phyloP scores from a whole-genome alignment of 2,888 invertebrate genomes.

The Epinotia brunnichana region DNA sequence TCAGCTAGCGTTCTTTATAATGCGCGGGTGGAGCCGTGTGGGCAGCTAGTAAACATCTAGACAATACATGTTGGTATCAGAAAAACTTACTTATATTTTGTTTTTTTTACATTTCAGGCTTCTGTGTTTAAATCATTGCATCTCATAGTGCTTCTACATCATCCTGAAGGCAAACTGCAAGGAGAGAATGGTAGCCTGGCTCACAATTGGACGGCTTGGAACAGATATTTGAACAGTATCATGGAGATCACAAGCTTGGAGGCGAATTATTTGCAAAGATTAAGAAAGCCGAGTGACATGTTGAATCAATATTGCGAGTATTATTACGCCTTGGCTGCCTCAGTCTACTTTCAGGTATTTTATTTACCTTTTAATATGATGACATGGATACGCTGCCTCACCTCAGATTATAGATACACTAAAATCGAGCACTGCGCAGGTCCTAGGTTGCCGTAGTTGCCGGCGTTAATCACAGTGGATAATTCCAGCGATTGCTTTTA shows the following conservation, averaged over 20 bases:
- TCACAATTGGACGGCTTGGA: conserved; percentile 69
- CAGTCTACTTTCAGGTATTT: conserved; percentile 71
- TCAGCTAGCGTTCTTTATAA: too few relatives aligned
- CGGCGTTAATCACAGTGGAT: too few relatives aligned
- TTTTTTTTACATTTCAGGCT: conserved; percentile 57
- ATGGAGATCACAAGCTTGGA: conserved; percentile 72
- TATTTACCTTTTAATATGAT: neutral
- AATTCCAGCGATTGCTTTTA: too few relatives aligned
- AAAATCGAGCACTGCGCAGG: too few relatives aligned
- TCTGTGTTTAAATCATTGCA: conserved; percentile 68
- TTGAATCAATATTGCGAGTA: conserved; percentile 53
- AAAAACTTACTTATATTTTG: neutral
- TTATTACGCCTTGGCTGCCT: conserved; percentile 66
- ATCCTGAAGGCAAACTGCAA: conserved; percentile 65
- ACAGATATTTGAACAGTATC: conserved; percentile 66
- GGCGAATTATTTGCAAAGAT: conserved; percentile 63
- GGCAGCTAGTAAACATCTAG: too few relatives aligned
- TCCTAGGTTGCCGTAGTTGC: too few relatives aligned
- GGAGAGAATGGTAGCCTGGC: conserved; percentile 66
- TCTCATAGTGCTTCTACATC: conserved; percentile 67
- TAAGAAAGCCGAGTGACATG: conserved; percentile 60
- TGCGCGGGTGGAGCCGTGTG: too few relatives aligned
- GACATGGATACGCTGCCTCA: too few relatives aligned
- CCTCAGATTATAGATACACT: too few relatives aligned
- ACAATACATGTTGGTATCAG: too few relatives aligned